Conservation (phyloP, 2,113 vertebrate species). For the Carollia perspicillata region DNA sequence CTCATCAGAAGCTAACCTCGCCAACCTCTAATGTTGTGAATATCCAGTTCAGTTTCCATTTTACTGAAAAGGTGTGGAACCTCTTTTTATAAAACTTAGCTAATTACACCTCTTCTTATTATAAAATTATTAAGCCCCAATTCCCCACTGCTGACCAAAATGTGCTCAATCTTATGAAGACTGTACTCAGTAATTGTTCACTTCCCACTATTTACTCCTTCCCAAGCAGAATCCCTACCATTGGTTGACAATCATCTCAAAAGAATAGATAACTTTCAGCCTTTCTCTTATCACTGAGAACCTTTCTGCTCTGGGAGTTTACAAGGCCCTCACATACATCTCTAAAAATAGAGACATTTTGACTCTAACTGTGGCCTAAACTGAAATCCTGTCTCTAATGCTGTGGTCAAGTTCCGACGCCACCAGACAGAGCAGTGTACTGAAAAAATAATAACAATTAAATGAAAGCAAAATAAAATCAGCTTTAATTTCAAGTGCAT, state of each 20-base stretch:
- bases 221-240: neutral
- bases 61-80: neutral
- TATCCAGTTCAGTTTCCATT: neutral
- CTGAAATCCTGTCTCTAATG: neutral
- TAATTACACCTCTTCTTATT: neutral
- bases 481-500: constrained; percentile 39
- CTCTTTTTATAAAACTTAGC: neutral
- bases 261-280: neutral
- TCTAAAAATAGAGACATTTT: neutral
- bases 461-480: constrained; percentile 25
- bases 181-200: neutral
- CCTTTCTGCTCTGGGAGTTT: constrained; percentile 46
- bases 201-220: neutral
- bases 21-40: neutral
- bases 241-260: neutral
- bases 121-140: neutral
- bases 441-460: constrained; percentile 47
- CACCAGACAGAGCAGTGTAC: constrained; percentile 78
- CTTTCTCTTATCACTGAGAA: constrained; percentile 33
- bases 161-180: neutral
- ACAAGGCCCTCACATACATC: constrained; percentile 13
- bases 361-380: neutral
- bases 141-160: neutral
- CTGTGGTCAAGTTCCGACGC: constrained; percentile 55
- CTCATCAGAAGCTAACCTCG: neutral